Evolutionary conservation across 2,113 vertebrate genomes (phyloP), one percentile per base, ranked within the genome.

Genomic region (Mola mola): DNA sequence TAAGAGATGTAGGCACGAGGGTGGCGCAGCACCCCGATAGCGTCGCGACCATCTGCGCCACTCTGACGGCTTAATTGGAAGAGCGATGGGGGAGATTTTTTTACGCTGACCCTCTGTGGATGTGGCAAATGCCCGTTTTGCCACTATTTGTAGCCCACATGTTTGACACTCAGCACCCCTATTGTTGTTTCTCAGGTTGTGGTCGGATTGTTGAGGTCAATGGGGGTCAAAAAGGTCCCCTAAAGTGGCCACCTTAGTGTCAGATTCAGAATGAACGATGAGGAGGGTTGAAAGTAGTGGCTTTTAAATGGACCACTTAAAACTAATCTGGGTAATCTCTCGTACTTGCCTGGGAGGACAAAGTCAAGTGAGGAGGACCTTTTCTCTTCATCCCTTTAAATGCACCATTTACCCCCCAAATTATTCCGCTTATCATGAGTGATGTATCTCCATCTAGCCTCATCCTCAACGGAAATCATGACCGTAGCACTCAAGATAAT

Each of bases 41-140:
- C 66, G 47, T 50, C 75, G 38, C 58, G 58, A 57, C 75, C 84
- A 79, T 82, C 84, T 87, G 82, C 75, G 75, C 41, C 67, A 34
- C 55, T 84, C 66, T 88, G 85, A 91, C 61, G 71, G 60, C 86
- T 88, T 90, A 82, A 90, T 89, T 85, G 79, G 75, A 67, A 67
- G 73, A 84, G 63, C 60, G 47, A 81, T 72, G 70, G 79, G 66
- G 56, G 63, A 56, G 63, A 79, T 68, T 83, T 82, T n/a, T n/a
- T n/a, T n/a, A n/a, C 81, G 78, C 77, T 76, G 33, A 22, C 43
- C 79, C 72, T 46, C 17, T 41, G 63, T 53, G 34, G 42, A 67
- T 38, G n/a, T n/a, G 55, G 33, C 51, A 79, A 64, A 75, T 57
- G 64, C 63, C 44, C 68, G 64, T 82, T 83, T 75, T n/a, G 51